phyloP scores from a whole-genome alignment of 2,113 vertebrate genomes.

The Oxyura jamaicensis region DNA sequence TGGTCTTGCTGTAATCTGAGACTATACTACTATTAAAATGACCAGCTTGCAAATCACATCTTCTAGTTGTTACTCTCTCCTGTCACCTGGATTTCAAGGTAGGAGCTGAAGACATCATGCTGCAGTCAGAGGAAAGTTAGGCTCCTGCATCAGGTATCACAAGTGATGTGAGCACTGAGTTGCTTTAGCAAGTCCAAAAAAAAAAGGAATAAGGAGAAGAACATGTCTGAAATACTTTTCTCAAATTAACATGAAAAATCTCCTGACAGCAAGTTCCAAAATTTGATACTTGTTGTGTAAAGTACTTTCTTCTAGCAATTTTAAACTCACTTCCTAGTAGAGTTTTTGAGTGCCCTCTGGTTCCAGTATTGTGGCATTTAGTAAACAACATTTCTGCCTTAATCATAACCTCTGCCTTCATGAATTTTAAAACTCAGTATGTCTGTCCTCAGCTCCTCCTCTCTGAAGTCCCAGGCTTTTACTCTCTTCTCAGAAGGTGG shows the following conservation, averaged over 20 bases:
- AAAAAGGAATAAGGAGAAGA: background rate
- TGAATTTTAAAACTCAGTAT: background rate
- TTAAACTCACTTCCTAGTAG: background rate
- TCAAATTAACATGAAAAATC: background rate
- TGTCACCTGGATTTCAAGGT: background rate
- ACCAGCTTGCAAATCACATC: background rate
- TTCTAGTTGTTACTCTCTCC: background rate
- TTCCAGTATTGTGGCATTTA: background rate
- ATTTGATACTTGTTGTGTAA: background rate
- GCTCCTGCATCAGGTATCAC: background rate
- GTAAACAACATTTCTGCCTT: background rate
- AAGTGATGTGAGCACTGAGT: background rate
- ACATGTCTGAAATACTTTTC: background rate
- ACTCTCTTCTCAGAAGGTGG: background rate
- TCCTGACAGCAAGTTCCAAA: background rate
- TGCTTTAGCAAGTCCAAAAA: accelerated
- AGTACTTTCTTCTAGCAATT: background rate
- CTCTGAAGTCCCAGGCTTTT: background rate
- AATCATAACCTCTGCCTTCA: background rate
- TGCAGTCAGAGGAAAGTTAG: background rate
- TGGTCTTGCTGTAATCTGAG: background rate
- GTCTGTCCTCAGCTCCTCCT: background rate
- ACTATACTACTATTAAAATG: background rate
- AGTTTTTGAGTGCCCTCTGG: background rate
- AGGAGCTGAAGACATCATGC: background rate